phyloP scores from a whole-genome alignment of 2,888 invertebrate species.

The Pteria penguin region DNA sequence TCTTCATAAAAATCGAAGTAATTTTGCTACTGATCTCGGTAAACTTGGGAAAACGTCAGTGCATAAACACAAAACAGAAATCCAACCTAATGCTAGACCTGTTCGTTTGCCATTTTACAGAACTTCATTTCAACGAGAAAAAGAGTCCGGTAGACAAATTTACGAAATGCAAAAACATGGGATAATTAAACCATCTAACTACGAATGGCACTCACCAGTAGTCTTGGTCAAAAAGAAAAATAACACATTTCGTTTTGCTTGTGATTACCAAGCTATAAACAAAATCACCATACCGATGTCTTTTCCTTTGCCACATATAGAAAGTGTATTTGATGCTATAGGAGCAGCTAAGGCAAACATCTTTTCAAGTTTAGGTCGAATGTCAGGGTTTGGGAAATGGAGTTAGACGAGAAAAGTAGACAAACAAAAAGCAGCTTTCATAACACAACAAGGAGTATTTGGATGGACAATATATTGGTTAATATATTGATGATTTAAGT shows the following conservation, averaged over 20 bases:
- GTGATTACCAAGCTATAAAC: conserved; percentile 52
- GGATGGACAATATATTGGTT: too few species aligned
- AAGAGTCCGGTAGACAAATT: conserved; percentile 41
- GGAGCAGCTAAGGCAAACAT: conserved; percentile 47
- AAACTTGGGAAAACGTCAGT: conserved; percentile 36
- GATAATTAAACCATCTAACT: conserved; percentile 44
- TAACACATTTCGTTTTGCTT: conserved; percentile 43
- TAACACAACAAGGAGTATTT: conserved; percentile 43
- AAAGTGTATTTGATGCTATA: conserved; percentile 50
- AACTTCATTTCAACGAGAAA: conserved; percentile 26
- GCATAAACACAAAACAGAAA: conserved; percentile 44
- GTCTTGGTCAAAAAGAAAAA: conserved; percentile 49
- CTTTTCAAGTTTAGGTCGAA: conserved; percentile 49
- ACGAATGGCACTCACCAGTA: conserved; percentile 46
- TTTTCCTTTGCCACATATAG: conserved; percentile 51
- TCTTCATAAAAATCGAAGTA: not conserved
- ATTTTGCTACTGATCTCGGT: not conserved
- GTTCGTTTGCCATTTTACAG: conserved; percentile 32
- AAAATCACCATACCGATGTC: conserved; percentile 48
- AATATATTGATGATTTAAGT: too few species aligned
- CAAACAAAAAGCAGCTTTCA: conserved; percentile 50
- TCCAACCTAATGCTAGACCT: conserved; percentile 38
- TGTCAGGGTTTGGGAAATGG: conserved; percentile 43
- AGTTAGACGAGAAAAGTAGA: conserved; percentile 30
- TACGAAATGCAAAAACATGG: conserved; percentile 37